Base-by-base conservation (phyloP, 2,888 invertebrate genomes). In the Amiota communis region DNA sequence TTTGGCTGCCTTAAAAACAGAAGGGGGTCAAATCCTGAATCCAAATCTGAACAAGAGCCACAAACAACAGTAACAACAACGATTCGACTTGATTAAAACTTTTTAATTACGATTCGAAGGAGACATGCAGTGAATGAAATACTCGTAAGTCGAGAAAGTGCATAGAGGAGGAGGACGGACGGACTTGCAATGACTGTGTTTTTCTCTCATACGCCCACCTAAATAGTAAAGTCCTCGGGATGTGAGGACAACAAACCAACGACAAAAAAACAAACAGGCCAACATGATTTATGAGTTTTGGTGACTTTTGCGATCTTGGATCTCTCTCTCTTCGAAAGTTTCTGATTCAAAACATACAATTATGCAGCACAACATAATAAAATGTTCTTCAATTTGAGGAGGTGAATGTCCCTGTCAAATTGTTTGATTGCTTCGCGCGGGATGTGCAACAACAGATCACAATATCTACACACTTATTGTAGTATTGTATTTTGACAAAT, bases 31-130 rank as follows among this genome's bases (percentile, higher is more conserved):
- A 64, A 23, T 67, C 17, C 17, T 15, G 61, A 46, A 75, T 76
- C 74, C 74, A 73, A 74, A 74, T 65, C 74, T 72, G 65, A 74
- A 64, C 70, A 72, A 74, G 74, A 74, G 77, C 75, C 75, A 78
- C 59, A 77, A 64, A 79, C 78, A 78, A 59, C 57, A 57, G 8
- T n/a, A 65, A 49, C 67, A 51, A 51, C 67, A 68, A 78, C 78
- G 79, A 79, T 72, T 76, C 75, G 79, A 78, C 80, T 79, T 81
- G 81, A 81, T 80, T 81, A 80, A 80, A 80, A 81, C 75, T 78
- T 80, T 36, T 81, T 81, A 81, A 81, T 81, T 81, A 81, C 79
- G 79, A 57, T 70, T 74, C 72, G 64, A 10, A 11, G 15, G 51
- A 71, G 65, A 36, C 56, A 53, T 71, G 64, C 71, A n/a, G 53